A percentile compares a stretch with the other conserved stretches of the same genome.
Evolutionary conservation across 2,113 vertebrate genomes (phyloP).

Genomic region (Terrapene triunguis): DNA sequence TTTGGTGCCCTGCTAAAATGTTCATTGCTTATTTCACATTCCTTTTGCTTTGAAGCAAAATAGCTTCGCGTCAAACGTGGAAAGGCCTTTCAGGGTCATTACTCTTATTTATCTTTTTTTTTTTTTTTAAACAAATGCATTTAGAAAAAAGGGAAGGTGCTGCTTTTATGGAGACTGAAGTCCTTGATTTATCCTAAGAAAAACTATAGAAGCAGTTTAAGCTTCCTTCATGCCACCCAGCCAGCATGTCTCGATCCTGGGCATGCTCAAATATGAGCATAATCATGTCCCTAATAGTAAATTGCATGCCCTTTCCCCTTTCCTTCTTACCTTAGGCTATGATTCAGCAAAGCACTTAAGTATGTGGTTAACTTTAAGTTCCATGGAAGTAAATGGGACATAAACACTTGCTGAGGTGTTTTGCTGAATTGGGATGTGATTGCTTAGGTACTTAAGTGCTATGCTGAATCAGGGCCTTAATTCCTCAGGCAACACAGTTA

Average conservation of each 20-base stretch:
- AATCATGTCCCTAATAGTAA: not conserved
- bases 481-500: not conserved
- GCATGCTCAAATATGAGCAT: not conserved
- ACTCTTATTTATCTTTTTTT: not conserved
- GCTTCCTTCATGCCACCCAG: not conserved
- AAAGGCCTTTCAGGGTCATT: not conserved
- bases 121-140: not conserved
- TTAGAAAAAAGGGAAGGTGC: too few species aligned
- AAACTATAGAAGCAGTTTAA: not conserved
- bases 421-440: not conserved
- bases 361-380: not conserved
- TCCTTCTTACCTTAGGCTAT: not conserved
- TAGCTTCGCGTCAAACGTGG: not conserved
- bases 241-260: not conserved
- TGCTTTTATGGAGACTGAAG: not conserved
- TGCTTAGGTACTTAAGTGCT: not conserved
- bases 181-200: not conserved
- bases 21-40: slow-evolving; percentile 11
- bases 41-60: not conserved
- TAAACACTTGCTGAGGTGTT: not conserved
- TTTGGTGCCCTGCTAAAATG: not conserved
- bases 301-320: not conserved
- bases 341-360: not conserved
- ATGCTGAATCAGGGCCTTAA: not conserved
- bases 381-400: not conserved